Percentiles rank a stretch among this genome's conserved stretches.
Evolutionary conservation across 2,113 vertebrate genomes (phyloP).

Genomic region (Ia io): DNA sequence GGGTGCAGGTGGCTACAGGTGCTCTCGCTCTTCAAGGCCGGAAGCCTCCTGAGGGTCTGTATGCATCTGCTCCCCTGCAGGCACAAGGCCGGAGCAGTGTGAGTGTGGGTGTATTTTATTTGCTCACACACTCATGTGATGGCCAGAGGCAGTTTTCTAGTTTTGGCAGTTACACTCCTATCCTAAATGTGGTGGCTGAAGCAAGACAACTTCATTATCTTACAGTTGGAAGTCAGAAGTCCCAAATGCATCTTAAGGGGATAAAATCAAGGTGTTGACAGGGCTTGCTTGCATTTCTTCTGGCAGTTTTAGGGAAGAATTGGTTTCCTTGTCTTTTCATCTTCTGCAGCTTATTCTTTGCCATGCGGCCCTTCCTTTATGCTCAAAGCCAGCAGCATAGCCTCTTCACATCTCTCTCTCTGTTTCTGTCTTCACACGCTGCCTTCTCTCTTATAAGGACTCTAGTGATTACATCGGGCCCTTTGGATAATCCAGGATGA

Average conservation of each 20-base stretch:
- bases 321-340: neutral
- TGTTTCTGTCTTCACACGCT: neutral
- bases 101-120: neutral
- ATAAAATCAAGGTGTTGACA: neutral
- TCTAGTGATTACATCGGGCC: neutral
- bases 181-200: neutral
- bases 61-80: neutral
- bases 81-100: neutral
- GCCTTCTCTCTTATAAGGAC: neutral
- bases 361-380: neutral
- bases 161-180: neutral
- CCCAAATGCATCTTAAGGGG: neutral
- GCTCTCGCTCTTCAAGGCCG: neutral
- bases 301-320: neutral
- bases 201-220: neutral
- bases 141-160: neutral
- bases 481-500: neutral
- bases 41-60: neutral
- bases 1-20: neutral
- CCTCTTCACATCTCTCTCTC: neutral
- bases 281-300: neutral
- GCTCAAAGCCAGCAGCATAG: neutral
- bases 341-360: conserved; percentile 11
- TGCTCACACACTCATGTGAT: neutral
- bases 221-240: neutral